Evolutionary conservation across 2,797 vertebrate genomes (phyloP).

Genomic region (Chaetodon trifasciatus): DNA sequence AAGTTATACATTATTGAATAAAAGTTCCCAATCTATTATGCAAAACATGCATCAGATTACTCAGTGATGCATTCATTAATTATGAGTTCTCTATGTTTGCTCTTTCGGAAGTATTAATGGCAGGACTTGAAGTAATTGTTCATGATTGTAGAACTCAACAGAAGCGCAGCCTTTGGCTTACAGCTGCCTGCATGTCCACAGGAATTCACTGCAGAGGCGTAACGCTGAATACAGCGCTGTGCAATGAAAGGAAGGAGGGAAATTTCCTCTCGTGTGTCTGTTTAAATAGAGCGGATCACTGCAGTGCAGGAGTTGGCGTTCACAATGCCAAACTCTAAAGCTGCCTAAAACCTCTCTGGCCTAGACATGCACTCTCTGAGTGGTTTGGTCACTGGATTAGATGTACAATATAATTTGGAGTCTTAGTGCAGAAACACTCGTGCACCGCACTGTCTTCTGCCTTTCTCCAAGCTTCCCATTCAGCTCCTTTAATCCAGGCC

Average conservation of each 20-base stretch:
- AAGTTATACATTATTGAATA: slow-evolving; percentile 24
- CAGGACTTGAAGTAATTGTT: not conserved
- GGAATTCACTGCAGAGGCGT: not conserved
- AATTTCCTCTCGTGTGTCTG: not conserved
- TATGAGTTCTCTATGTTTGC: not conserved
- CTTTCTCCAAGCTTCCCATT: slow-evolving; percentile 38
- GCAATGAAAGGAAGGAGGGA: not conserved
- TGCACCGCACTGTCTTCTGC: slow-evolving; percentile 9
- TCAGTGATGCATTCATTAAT: not conserved
- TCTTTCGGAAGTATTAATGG: not conserved
- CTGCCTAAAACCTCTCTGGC: slow-evolving; percentile 34
- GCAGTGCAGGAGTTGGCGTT: slow-evolving; percentile 11
- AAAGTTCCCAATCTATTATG: not conserved
- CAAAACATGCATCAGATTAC: slow-evolving; percentile 7
- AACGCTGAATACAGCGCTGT: not conserved
- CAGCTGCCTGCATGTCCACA: not conserved
- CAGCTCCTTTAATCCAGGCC: slow-evolving; percentile 39
- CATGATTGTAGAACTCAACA: not conserved
- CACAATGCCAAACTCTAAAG: slow-evolving; percentile 28
- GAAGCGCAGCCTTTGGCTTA: not conserved
- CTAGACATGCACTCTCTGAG: slow-evolving; percentile 43
- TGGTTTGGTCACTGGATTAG: slow-evolving; percentile 49
- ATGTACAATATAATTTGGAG: slow-evolving; percentile 39
- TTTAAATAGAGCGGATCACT: slow-evolving; percentile 14
- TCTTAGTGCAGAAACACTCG: slow-evolving; percentile 19